A percentile compares a stretch with the other conserved stretches of the same genome.
Evolutionary conservation across 1,140 invertebrate genomes (phyloP).

Genomic region (Bemisia tabaci): DNA sequence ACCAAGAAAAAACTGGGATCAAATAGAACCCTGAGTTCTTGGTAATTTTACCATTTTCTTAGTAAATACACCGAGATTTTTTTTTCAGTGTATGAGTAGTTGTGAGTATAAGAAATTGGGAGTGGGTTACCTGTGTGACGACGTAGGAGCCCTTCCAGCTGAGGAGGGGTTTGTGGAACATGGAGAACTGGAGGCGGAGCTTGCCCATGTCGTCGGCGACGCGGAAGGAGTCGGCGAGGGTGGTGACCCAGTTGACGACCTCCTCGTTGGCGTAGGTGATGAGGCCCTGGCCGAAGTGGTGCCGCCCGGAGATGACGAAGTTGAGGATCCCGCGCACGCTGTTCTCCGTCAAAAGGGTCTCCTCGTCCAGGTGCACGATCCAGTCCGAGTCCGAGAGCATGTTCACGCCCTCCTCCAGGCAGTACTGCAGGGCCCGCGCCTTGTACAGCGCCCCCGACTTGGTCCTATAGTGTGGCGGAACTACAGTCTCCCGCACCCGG

Average conservation of each 20-base stretch:
- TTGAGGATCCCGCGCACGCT: slow-evolving; percentile 84
- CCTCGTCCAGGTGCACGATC: slow-evolving; percentile 97
- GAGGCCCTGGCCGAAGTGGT: slow-evolving; percentile 93
- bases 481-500: slow-evolving; percentile 66
- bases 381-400: slow-evolving; percentile 80
- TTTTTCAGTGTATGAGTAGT: too few species aligned
- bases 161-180: slow-evolving; percentile 90
- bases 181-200: slow-evolving; percentile 77
- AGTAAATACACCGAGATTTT: too few species aligned
- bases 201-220: slow-evolving; percentile 97
- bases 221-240: slow-evolving; percentile 87
- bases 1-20: too few species aligned
- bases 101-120: too few species aligned
- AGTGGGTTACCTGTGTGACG: slow-evolving; percentile 79
- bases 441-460: slow-evolving; percentile 88
- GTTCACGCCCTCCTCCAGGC: slow-evolving; percentile 82
- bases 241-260: slow-evolving; percentile 94
- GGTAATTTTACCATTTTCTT: too few species aligned
- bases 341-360: slow-evolving; percentile 88
- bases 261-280: slow-evolving; percentile 96
- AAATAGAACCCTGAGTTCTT: too few species aligned
- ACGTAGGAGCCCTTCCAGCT: slow-evolving; percentile 97
- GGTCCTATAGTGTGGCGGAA: slow-evolving; percentile 72
- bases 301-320: slow-evolving; percentile 87
- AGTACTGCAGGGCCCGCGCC: slow-evolving; percentile 89